These are phyloP conservation scores for Callithrix jacchus DNA, from an alignment of 2,113 vertebrate species.

Conservation along the genomic window DNA sequence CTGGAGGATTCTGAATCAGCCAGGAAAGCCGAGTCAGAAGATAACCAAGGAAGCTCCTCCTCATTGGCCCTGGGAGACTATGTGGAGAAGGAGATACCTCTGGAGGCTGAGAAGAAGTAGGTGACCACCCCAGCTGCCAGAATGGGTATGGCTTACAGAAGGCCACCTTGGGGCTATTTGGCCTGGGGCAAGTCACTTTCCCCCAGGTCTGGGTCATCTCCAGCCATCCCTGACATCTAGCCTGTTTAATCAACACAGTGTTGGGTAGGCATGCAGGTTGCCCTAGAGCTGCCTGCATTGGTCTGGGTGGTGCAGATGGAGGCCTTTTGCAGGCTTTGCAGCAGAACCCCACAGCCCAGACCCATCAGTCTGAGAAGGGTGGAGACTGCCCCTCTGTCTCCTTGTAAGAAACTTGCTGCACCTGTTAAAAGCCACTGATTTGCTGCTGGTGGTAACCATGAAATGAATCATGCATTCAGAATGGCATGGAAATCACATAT, in stretches of 20 bases:
- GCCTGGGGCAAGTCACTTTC: not conserved
- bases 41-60: slow-evolving; percentile 37
- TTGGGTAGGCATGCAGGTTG: not conserved
- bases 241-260: rapidly evolving
- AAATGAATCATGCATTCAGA: not conserved
- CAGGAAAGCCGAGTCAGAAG: not conserved
- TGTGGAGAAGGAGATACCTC: not conserved
- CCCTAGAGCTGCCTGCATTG: not conserved
- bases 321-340: not conserved
- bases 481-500: not conserved
- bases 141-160: not conserved
- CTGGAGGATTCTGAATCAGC: not conserved
- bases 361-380: not conserved
- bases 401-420: not conserved
- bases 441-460: not conserved
- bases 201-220: rapidly evolving
- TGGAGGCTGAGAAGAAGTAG: slow-evolving; percentile 58
- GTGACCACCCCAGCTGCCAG: not conserved
- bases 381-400: not conserved
- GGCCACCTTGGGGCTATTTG: not conserved
- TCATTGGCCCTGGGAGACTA: not conserved
- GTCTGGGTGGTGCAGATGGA: not conserved
- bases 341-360: not conserved
- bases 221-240: not conserved
- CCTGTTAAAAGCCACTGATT: not conserved